Evolutionary conservation across 2,797 vertebrate species (phyloP).

Genomic region (Etheostoma perlongum): DNA sequence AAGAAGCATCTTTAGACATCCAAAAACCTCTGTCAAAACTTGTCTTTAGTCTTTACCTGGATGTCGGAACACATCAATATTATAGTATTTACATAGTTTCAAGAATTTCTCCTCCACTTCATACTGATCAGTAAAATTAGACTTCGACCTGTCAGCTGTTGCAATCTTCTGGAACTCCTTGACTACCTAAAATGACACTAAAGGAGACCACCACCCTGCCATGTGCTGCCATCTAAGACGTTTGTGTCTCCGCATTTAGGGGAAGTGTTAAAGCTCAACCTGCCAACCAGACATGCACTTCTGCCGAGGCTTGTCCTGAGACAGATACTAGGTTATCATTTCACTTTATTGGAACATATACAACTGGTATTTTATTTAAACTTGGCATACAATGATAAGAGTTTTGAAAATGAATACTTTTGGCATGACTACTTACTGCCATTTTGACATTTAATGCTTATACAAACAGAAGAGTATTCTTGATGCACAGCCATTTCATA

Average conservation of each 20-base stretch:
- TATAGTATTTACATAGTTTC: constrained; percentile 17
- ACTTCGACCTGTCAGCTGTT: constrained; percentile 73
- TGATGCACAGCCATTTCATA: constrained; percentile 4
- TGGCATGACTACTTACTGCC: constrained; percentile 16
- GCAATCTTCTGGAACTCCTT: constrained; percentile 39
- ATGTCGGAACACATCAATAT: constrained; percentile 11
- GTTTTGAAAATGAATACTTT: constrained; percentile 3
- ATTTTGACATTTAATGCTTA: constrained; percentile 43
- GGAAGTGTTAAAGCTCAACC: constrained; percentile 51
- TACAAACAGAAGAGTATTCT: neutral
- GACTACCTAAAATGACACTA: constrained; percentile 65
- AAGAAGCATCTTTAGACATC: constrained; percentile 24
- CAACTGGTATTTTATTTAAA: constrained; percentile 44
- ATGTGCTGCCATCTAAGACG: constrained; percentile 64
- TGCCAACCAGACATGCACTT: constrained; percentile 38
- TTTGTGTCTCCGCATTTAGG: constrained; percentile 68
- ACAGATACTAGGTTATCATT: constrained; percentile 35
- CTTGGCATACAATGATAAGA: constrained; percentile 18
- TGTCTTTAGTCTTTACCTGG: constrained; percentile 21
- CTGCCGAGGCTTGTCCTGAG: constrained; percentile 50
- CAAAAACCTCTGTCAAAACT: constrained; percentile 7
- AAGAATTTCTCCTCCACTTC: neutral
- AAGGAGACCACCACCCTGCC: constrained; percentile 45
- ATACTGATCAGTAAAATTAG: constrained; percentile 28
- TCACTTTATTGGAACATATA: constrained; percentile 46